Evolutionary conservation across 2,888 invertebrate genomes (phyloP).

Genomic region (Choristoneura rosaceana): DNA sequence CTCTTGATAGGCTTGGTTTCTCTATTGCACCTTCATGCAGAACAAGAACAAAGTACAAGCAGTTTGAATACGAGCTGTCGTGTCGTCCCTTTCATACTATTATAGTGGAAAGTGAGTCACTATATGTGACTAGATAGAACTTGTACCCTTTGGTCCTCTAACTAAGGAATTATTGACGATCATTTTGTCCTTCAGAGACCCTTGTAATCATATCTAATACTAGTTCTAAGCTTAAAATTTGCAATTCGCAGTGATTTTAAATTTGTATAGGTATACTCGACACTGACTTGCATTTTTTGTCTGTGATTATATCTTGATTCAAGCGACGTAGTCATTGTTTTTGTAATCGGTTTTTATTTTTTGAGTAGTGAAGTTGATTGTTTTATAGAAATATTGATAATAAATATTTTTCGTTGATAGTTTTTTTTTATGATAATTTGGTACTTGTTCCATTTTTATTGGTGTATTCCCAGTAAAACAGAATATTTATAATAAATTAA

Average conservation of each 20-base stretch:
- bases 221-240: conserved; percentile 13
- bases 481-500: too few relatives aligned
- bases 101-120: not conserved
- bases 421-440: not conserved
- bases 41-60: not conserved
- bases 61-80: not conserved
- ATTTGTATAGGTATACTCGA: not conserved
- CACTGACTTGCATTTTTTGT: conserved; percentile 17
- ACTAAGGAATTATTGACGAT: too few relatives aligned
- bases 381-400: not conserved
- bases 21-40: not conserved
- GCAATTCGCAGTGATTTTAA: not conserved
- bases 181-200: too few relatives aligned
- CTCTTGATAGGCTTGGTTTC: not conserved
- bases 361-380: not conserved
- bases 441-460: too few relatives aligned
- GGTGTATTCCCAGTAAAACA: too few relatives aligned
- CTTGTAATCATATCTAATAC: not conserved
- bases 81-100: not conserved
- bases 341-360: not conserved
- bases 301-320: conserved; percentile 7
- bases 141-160: too few relatives aligned
- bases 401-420: conserved; percentile 1
- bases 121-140: not conserved
- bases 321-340: not conserved